These are phyloP conservation scores for Pteronura brasiliensis DNA, from an alignment of 2,113 vertebrate genomes.

Conservation along the genomic window DNA sequence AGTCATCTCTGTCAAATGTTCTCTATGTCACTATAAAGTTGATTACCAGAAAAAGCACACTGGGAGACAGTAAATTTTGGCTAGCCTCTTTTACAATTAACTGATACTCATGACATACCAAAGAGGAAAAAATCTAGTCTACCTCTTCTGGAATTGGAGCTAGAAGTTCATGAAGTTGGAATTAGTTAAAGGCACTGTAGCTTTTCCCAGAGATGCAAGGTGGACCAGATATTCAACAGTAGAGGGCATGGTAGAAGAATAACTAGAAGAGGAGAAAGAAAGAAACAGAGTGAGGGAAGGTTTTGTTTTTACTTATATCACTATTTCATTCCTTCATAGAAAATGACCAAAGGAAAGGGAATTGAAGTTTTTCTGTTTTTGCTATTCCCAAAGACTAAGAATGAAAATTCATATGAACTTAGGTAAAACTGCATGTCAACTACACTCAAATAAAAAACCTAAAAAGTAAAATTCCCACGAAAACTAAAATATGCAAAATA, in stretches of 20 bases:
- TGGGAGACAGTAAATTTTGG: neutral
- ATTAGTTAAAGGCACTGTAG: too few relatives aligned
- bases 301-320: neutral
- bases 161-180: neutral
- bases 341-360: neutral
- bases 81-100: neutral
- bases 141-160: rapidly evolving
- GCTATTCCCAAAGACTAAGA: neutral
- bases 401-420: neutral
- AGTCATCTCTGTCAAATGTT: neutral
- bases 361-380: neutral
- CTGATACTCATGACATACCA: neutral
- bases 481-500: neutral
- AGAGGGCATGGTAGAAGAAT: neutral
- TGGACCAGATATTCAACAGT: too few relatives aligned
- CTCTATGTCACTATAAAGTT: neutral
- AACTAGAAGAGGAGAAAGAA: neutral
- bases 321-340: neutral
- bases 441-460: neutral
- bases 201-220: neutral
- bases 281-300: neutral
- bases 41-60: neutral
- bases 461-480: neutral
- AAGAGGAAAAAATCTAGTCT: neutral
- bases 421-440: neutral